Conservation (phyloP, 2,888 invertebrate genomes). For the Mystacides longicornis region DNA sequence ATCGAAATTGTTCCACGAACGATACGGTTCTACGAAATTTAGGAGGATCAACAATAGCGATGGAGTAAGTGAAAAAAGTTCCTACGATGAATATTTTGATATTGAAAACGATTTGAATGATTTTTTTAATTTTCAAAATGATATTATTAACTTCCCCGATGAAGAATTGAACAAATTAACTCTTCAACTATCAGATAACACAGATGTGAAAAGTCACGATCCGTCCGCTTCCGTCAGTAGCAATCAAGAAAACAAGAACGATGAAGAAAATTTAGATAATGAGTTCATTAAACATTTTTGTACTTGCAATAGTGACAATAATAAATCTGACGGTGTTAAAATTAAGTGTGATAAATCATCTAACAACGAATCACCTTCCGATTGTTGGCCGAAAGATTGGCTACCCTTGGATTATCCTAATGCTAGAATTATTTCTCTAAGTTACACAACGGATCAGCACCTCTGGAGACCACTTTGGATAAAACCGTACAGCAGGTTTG, state of each 20-base stretch:
- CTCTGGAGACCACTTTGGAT: slow-evolving; percentile 72
- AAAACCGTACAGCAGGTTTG: slow-evolving; percentile 54
- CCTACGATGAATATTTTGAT: slow-evolving; percentile 6
- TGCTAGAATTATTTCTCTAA: slow-evolving; percentile 70
- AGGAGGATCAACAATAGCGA: neutral
- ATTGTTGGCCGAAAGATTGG: slow-evolving; percentile 86
- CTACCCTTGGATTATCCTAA: slow-evolving; percentile 68
- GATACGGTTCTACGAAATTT: neutral
- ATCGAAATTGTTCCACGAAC: too few species aligned
- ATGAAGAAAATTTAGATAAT: neutral
- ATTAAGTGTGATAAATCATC: neutral
- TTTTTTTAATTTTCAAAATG: slow-evolving; percentile 5
- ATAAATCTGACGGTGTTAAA: neutral
- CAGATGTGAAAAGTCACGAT: too few species aligned
- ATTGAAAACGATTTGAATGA: slow-evolving; percentile 6
- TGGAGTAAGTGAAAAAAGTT: slow-evolving; percentile 1
- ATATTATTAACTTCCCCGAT: neutral
- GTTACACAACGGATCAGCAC: slow-evolving; percentile 73
- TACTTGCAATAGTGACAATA: neutral
- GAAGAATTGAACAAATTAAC: neutral
- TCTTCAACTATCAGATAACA: neutral
- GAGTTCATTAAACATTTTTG: neutral
- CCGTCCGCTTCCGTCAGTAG: too few species aligned
- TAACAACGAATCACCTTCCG: slow-evolving; percentile 41
- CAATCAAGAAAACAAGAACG: neutral